These are phyloP conservation scores for Acipenser oxyrinchus DNA, from an alignment of 2,797 vertebrate species.

Conservation along the genomic window DNA sequence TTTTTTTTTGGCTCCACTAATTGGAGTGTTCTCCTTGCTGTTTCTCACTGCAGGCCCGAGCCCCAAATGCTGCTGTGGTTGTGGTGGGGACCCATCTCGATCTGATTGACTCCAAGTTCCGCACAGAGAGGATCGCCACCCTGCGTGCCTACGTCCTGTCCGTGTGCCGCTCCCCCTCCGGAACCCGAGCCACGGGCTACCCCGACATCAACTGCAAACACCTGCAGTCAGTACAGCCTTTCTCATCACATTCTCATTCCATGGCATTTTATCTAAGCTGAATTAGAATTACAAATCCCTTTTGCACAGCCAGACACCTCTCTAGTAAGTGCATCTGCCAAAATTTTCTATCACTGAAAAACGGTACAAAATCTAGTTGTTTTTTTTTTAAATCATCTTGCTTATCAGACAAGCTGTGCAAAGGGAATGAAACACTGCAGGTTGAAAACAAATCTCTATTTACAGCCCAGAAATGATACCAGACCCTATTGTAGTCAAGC, in stretches of 20 bases:
- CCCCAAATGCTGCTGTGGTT: conserved; percentile 83
- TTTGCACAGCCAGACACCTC: too few relatives aligned
- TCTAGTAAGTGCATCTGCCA: too few relatives aligned
- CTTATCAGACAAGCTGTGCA: too few relatives aligned
- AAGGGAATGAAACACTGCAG: too few relatives aligned
- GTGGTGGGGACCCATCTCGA: conserved; percentile 93
- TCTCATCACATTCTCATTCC: not conserved
- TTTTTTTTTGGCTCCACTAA: not conserved
- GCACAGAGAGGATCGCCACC: conserved; percentile 82
- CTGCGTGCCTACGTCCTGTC: conserved; percentile 86
- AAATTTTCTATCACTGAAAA: too few relatives aligned
- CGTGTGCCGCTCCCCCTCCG: conserved; percentile 83
- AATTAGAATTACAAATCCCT: too few relatives aligned
- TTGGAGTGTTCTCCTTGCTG: not conserved
- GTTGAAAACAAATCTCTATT: too few relatives aligned
- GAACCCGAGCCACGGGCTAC: conserved; percentile 81
- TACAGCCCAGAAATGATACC: too few relatives aligned
- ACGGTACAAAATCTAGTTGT: too few relatives aligned
- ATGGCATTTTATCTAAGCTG: too few relatives aligned
- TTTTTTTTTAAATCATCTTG: too few relatives aligned
- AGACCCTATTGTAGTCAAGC: too few relatives aligned
- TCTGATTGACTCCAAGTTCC: conserved; percentile 86
- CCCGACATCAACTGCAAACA: conserved; percentile 89
- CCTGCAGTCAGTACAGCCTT: conserved; percentile 69
- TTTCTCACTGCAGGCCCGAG: conserved; percentile 69